Evolutionary conservation across 2,888 invertebrate species (phyloP), one percentile per base, ranked within the genome.

Genomic region (Lacanobia wlatinum): DNA sequence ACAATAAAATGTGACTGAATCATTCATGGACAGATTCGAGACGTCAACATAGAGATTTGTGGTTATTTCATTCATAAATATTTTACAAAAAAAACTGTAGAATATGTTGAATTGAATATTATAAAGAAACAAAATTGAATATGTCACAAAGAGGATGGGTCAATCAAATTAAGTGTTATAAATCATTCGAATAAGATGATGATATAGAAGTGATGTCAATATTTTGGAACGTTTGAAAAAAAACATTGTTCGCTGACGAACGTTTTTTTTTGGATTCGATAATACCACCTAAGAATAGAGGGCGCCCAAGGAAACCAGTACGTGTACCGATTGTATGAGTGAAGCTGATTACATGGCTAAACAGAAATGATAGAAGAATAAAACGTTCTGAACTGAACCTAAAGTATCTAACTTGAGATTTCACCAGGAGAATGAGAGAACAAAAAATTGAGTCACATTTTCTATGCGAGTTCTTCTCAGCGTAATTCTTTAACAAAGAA

Each of bases 1-100:
- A 82, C 73, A 82, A 84, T 87, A 87, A 76, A 84, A 87, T 84
- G 71, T 76, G 69, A 70, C 67, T 73, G 83, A 87, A 84, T 84
- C 80, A 84, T 84, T 84, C 75, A 74, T 67, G 72, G 70, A 82
- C 76, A 74, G 73, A 84, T 79, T 72, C 43, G 52, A 76, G 68
- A 83, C 70, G 77, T 77, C 80, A 77, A 66, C 74, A 70, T 46
- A 28, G 40, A 76, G 76, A 74, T 84, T 73, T 84, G 87, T 84
- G 55, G 66, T 28, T 70, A 72, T 76, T 76, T 78, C 60, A 86
- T 86, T 78, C 87, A 78, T 67, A 76, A 70, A 73, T 53, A 9
- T 55, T 63, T 64, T 63, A 70, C n/a, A 60, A 78, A 72, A 63
- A 28, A 28, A 67, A 52, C 28, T 38, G 21, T n/a, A 34, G 52